Conservation (phyloP, 2,888 invertebrate genomes). For the Tanytarsus gracilentus region DNA sequence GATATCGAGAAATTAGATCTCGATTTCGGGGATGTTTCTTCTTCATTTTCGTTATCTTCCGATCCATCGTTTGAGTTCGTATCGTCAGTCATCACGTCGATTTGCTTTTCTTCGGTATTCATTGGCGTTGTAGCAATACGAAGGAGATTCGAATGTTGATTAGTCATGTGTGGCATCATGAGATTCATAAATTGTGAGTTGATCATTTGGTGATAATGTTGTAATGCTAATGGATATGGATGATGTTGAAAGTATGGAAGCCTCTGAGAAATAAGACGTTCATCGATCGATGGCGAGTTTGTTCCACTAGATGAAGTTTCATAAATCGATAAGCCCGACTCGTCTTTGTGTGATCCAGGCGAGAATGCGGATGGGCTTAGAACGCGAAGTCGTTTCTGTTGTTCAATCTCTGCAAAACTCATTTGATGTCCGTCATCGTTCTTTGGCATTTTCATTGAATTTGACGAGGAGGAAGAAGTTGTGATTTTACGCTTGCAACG, state of each 20-base stretch:
- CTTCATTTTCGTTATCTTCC: constrained; percentile 4
- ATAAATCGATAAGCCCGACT: constrained; percentile 33
- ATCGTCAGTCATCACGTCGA: constrained; percentile 25
- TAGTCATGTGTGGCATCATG: constrained; percentile 18
- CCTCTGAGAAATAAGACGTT: constrained; percentile 4
- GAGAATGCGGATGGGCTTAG: constrained; percentile 36
- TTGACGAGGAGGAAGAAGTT: constrained; percentile 33
- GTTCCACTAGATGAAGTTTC: constrained; percentile 33
- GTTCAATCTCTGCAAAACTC: constrained; percentile 36
- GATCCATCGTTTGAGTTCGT: constrained; percentile 8
- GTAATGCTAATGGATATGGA: constrained; percentile 25
- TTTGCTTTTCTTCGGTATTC: background rate
- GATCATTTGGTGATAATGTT: constrained; percentile 27
- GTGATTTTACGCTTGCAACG: constrained; percentile 58
- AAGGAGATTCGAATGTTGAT: background rate
- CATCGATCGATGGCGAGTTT: constrained; percentile 33
- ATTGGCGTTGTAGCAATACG: background rate
- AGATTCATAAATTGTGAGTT: constrained; percentile 23
- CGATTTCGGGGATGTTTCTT: constrained; percentile 31
- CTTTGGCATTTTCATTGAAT: background rate
- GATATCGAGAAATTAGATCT: constrained; percentile 42
- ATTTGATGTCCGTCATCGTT: constrained; percentile 1
- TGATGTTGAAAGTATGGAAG: constrained; percentile 24
- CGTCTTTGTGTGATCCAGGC: constrained; percentile 33
- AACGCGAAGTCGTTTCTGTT: constrained; percentile 15